phyloP scores from a whole-genome alignment of 1,140 invertebrate genomes.

The Steinernema khuongi region DNA sequence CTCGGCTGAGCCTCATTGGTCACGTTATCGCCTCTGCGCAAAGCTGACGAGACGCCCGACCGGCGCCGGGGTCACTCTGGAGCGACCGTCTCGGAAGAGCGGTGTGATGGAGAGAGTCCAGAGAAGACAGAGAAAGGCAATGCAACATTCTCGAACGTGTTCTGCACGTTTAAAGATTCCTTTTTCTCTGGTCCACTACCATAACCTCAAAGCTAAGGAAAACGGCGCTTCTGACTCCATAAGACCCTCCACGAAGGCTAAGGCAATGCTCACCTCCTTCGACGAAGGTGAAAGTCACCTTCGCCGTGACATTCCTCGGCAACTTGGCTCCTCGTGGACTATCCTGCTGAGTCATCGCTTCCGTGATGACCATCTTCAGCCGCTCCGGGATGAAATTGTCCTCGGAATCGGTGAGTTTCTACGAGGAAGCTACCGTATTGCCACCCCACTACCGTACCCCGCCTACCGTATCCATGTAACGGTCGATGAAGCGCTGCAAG shows the following conservation, averaged over 20 bases:
- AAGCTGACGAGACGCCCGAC: too few species aligned
- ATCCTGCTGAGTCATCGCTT: neutral
- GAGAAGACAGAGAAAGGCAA: too few species aligned
- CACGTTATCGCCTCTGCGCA: conserved; percentile 56
- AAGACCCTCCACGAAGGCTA: neutral
- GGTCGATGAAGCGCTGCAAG: neutral
- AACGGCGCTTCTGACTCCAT: too few species aligned
- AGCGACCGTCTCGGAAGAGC: too few species aligned
- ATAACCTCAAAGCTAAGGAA: too few species aligned
- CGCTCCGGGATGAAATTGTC: neutral
- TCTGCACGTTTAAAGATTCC: too few species aligned
- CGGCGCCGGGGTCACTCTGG: too few species aligned
- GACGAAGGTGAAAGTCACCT: neutral
- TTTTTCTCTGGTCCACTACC: too few species aligned
- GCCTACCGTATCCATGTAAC: neutral
- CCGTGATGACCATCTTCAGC: neutral
- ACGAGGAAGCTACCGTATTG: neutral
- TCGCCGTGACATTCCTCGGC: neutral
- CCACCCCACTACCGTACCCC: neutral
- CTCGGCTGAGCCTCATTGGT: conserved; percentile 56
- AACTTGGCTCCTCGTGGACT: neutral
- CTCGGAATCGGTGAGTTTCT: neutral
- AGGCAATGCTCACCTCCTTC: neutral
- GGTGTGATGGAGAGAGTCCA: too few species aligned
- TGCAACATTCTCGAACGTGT: too few species aligned